phyloP scores from a whole-genome alignment of 2,113 vertebrate species.

The Pedionomus torquatus region DNA sequence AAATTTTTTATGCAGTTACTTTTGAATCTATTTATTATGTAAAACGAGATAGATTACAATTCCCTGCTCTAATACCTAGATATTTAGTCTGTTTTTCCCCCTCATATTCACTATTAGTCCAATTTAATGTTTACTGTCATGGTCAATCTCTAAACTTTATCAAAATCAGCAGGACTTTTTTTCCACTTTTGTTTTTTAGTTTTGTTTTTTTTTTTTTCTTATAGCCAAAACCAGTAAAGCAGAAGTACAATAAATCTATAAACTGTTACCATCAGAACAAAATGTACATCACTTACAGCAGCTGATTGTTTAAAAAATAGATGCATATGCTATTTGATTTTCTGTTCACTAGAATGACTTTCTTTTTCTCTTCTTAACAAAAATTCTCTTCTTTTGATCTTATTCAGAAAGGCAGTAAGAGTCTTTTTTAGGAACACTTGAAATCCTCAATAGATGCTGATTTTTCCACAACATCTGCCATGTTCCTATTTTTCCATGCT shows the following conservation, averaged over 20 bases:
- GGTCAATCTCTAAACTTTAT: background rate
- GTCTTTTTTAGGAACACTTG: conserved; percentile 59
- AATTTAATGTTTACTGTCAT: background rate
- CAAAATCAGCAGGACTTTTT: background rate
- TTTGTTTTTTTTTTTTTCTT: background rate
- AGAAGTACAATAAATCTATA: background rate
- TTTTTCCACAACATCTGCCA: conserved; percentile 67
- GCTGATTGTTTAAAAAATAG: conserved; percentile 39
- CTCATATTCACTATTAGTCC: background rate
- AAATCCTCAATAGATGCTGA: conserved; percentile 63
- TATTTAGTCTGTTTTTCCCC: background rate
- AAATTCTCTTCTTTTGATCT: conserved; percentile 25
- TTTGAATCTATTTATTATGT: background rate
- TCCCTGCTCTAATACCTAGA: fast-evolving
- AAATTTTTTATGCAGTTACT: background rate
- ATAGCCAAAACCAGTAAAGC: background rate
- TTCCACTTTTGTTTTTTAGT: too few relatives aligned
- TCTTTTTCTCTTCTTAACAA: conserved; percentile 24
- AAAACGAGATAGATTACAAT: background rate
- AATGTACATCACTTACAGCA: background rate
- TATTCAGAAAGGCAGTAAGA: conserved; percentile 19
- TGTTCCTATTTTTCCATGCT: conserved; percentile 57
- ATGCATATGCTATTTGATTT: background rate
- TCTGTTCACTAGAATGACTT: conserved; percentile 12
- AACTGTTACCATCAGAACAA: background rate